Percentiles rank a stretch among this genome's conserved stretches.
phyloP scores from a whole-genome alignment of 2,888 invertebrate species.

The Phanerotoma sp. region DNA sequence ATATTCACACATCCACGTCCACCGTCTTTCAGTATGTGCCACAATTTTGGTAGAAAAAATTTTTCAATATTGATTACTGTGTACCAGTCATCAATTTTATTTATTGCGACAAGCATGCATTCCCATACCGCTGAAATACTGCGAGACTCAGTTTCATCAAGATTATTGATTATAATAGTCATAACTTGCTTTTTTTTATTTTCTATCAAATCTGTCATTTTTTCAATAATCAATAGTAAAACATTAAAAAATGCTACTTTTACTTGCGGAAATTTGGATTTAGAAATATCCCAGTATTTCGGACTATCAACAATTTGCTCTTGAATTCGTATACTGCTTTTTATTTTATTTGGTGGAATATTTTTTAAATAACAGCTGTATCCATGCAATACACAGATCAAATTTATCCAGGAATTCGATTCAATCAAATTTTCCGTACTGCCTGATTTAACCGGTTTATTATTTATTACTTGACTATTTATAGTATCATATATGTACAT shows the following conservation, averaged over 20 bases:
- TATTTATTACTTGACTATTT: constrained; percentile 60
- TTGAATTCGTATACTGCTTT: constrained; percentile 61
- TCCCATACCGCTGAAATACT: constrained; percentile 75
- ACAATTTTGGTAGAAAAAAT: constrained; percentile 71
- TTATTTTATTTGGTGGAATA: constrained; percentile 59
- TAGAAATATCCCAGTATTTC: constrained; percentile 74
- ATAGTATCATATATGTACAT: constrained; percentile 73
- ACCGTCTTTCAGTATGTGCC: constrained; percentile 67
- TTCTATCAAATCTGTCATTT: constrained; percentile 60
- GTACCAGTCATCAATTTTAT: constrained; percentile 68
- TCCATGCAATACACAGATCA: constrained; percentile 68
- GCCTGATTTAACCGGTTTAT: no score
- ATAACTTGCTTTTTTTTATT: constrained; percentile 63
- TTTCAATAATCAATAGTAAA: constrained; percentile 65
- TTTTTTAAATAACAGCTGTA: constrained; percentile 65
- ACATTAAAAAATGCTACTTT: constrained; percentile 71
- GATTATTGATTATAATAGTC: constrained; percentile 63
- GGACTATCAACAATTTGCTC: constrained; percentile 61
- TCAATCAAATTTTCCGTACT: constrained; percentile 74
- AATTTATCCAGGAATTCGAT: constrained; percentile 67
- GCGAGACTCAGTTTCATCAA: constrained; percentile 71
- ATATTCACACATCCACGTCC: constrained; percentile 75
- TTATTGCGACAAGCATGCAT: constrained; percentile 66
- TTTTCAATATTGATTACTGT: constrained; percentile 72
- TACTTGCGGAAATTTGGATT: constrained; percentile 60